Evolutionary conservation across 2,888 invertebrate species (phyloP), one percentile per base, ranked within the genome.

Genomic region (Hermaeophaga mercurialis): DNA sequence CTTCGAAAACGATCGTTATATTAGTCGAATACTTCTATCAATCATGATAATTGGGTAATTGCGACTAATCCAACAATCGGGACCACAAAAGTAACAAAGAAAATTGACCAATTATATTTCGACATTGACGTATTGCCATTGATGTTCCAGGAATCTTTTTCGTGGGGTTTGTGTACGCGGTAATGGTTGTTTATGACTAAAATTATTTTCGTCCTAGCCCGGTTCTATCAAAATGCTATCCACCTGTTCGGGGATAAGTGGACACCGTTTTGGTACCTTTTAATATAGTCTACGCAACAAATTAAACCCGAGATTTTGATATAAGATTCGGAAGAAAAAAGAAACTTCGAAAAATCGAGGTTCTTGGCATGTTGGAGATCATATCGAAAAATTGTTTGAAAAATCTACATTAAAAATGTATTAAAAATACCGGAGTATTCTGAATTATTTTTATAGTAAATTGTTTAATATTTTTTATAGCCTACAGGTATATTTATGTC

Each of bases 41-140:
- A 57, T 57, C 57, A 57, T 43, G 26, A 44, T 57, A 57, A 57
- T 57, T 57, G 57, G 57, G 57, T 57, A 57, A 57, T 57, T 57
- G 54, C 54, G 47, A 33, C 57, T 47, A 48, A 53, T 53, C 47
- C 53, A 34, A 46, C 47, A 47, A 44, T 53, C 36, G 33, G 31
- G 48, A 24, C 52, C 43, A 53, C 52, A 43, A 57, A 47, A 53
- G 53, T 52, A 53, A 57, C 52, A 47, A 57, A 47, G 52, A 14
- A 57, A 57, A 57, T 57, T 57, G 56, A 41, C 56, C 56, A 57
- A 57, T 57, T 57, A 57, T 22, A 17, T 38, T 45, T 53, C 48
- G 57, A 57, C 57, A 48, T 53, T 53, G 57, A 57, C 53, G 43
- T 57, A 57, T 57, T 57, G 57, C 57, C 56, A 48, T 48, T 48